phyloP scores from a whole-genome alignment of 1,140 invertebrate species.

The Homarus americanus region DNA sequence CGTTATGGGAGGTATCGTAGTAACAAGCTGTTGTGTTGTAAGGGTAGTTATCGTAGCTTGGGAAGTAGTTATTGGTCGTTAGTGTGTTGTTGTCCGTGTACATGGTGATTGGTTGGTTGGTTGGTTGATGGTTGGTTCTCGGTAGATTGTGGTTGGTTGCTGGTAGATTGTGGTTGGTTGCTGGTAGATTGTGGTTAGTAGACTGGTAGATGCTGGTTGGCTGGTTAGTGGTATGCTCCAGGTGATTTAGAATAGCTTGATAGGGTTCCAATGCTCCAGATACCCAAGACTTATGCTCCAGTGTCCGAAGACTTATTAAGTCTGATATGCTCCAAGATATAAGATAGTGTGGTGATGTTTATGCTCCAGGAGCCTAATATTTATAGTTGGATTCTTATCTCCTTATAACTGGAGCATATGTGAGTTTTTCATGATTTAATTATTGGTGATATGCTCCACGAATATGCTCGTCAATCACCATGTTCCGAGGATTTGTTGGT shows the following conservation, averaged over 20 bases:
- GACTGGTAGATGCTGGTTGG: not conserved
- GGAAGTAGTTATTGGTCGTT: not conserved
- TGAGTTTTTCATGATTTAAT: too few relatives aligned
- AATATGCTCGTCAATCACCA: too few relatives aligned
- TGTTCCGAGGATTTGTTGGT: too few relatives aligned
- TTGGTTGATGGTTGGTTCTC: not conserved
- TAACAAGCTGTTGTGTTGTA: conserved; percentile 17
- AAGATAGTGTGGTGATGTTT: not conserved
- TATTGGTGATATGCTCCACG: too few relatives aligned
- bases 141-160: not conserved
- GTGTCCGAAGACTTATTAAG: too few relatives aligned
- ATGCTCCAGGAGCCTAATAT: too few relatives aligned
- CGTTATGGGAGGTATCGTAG: too few relatives aligned
- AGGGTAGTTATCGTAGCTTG: conserved; percentile 7
- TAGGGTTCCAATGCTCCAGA: too few relatives aligned
- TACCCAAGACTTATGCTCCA: too few relatives aligned
- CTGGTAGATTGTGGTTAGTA: conserved; percentile 15
- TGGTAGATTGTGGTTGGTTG: not conserved
- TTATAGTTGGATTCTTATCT: not conserved
- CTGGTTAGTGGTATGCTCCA: not conserved
- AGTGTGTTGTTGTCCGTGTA: not conserved
- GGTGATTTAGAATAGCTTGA: not conserved
- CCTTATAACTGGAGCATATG: too few relatives aligned
- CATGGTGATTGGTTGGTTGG: not conserved
- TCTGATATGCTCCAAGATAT: not conserved